Conservation (phyloP, 2,888 invertebrate genomes). For the Isoperla grammatica region DNA sequence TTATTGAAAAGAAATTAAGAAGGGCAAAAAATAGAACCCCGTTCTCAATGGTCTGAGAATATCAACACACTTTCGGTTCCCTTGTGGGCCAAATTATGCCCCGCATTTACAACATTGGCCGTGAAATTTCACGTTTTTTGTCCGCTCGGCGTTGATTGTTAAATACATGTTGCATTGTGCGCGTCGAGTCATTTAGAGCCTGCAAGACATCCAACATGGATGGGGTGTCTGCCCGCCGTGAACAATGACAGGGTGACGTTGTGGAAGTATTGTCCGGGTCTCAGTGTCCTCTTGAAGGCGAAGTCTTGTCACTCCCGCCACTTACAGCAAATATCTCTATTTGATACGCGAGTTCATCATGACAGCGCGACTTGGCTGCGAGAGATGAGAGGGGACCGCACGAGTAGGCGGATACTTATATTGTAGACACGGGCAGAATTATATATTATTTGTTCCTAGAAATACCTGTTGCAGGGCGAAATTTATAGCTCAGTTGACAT, state of each 20-base stretch:
- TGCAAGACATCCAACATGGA: conserved; percentile 17
- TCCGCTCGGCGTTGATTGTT: conserved; percentile 6
- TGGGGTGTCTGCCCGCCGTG: conserved; percentile 2
- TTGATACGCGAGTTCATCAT: too few species aligned
- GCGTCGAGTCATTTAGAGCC: background rate
- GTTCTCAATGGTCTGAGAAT: too few species aligned
- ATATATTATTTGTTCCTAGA: too few species aligned
- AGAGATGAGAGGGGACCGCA: too few species aligned
- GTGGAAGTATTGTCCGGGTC: conserved; percentile 9
- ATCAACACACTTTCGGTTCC: too few species aligned
- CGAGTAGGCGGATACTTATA: too few species aligned
- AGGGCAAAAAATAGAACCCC: background rate
- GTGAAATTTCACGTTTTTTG: conserved; percentile 25
- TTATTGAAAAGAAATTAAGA: conserved; percentile 15
- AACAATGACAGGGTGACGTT: conserved; percentile 8
- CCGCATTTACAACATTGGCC: conserved; percentile 20
- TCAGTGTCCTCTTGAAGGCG: conserved; percentile 13
- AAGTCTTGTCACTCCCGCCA: conserved; percentile 11
- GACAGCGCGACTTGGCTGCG: too few species aligned
- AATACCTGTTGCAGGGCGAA: too few species aligned
- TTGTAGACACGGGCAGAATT: too few species aligned
- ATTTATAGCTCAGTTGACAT: too few species aligned
- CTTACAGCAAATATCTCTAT: conserved; percentile 7
- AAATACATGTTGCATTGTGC: conserved; percentile 14
- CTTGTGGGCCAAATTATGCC: too few species aligned